Base-by-base conservation (phyloP, 1,140 invertebrate genomes). In the Drosophila lowei region DNA sequence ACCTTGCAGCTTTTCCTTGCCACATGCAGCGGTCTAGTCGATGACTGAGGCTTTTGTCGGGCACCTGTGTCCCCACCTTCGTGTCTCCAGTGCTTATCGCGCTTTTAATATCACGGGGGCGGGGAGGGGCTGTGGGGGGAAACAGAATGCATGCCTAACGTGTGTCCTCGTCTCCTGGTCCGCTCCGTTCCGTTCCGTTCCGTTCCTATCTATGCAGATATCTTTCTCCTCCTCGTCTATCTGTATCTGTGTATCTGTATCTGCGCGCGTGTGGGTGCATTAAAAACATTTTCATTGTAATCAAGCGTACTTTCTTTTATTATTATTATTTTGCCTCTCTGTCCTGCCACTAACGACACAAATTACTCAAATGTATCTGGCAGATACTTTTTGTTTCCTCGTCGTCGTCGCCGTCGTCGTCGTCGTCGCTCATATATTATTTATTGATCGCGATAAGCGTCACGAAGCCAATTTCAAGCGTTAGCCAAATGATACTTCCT, bases 271-370 rank as follows among this genome's bases (percentile, higher is more conserved):
- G 44, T 28, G 6, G 61, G 34, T 68, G 74, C 66, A 88, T 88
- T 88, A 88, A 88, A 88, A 88, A 88, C 84, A 88, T 88, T 88
- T 88, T 88, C 84, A 88, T 88, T 88, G 83, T 89, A 88, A 88
- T 88, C 83, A 88, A 88, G 84, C 84, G 83, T 88, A 88, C 83
- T 88, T 88, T 88, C 83, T 88, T 88, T 88, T 88, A 88, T 88
- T 89, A 86, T 88, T 86, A 88, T 89, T 79, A 79, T 88, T 77
- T 77, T 76, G 75, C 78, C 77, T 88, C 83, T 34, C 30, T 30
- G 30, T 30, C 34, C 34, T 38, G 79, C 54, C 79, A 78, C 83
- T 83, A 88, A 88, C 83, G 83, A 88, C 83, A 84, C 83, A 88
- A 88, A 88, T 88, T 88, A 88, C 83, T 88, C 84, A 88, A 88